phyloP scores from a whole-genome alignment of 2,888 invertebrate genomes.

The Escarpia spicata region DNA sequence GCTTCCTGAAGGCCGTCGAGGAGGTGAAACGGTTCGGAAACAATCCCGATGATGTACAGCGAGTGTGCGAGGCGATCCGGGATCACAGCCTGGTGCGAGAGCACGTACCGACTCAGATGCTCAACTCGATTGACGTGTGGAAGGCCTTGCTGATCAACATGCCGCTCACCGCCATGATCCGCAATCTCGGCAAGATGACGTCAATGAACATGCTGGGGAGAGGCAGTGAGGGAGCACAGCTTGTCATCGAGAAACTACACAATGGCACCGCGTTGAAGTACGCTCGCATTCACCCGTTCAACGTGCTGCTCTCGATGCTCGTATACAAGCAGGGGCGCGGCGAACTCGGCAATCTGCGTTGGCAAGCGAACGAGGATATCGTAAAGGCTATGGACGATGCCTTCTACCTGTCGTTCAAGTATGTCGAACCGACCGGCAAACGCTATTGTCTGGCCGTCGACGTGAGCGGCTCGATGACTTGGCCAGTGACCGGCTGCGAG shows the following conservation, averaged over 20 bases:
- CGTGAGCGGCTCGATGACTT: slow-evolving; percentile 67
- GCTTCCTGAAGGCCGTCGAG: slow-evolving; percentile 52
- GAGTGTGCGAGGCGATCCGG: slow-evolving; percentile 39
- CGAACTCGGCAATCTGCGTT: slow-evolving; percentile 60
- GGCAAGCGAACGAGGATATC: slow-evolving; percentile 51
- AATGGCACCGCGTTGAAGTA: slow-evolving; percentile 47
- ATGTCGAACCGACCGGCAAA: slow-evolving; percentile 69
- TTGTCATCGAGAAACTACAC: slow-evolving; percentile 48
- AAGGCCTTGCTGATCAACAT: slow-evolving; percentile 62
- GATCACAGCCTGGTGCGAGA: slow-evolving; percentile 72
- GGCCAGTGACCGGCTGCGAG: slow-evolving; percentile 65
- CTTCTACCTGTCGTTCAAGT: slow-evolving; percentile 62
- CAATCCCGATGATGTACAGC: not conserved
- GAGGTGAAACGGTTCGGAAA: slow-evolving; percentile 41
- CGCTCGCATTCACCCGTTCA: slow-evolving; percentile 63
- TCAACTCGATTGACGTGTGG: slow-evolving; percentile 74
- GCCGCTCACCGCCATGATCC: slow-evolving; percentile 65
- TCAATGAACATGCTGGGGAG: slow-evolving; percentile 48
- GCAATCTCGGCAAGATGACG: slow-evolving; percentile 62
- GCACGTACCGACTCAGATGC: slow-evolving; percentile 76
- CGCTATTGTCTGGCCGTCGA: slow-evolving; percentile 72
- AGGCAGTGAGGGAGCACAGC: slow-evolving; percentile 39
- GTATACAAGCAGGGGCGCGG: slow-evolving; percentile 59
- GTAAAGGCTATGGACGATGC: slow-evolving; percentile 55
- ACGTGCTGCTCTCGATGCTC: slow-evolving; percentile 57